Evolutionary conservation across 2,888 invertebrate genomes (phyloP), one percentile per base, ranked within the genome.

Genomic region (Caenorhabditis sp.): DNA sequence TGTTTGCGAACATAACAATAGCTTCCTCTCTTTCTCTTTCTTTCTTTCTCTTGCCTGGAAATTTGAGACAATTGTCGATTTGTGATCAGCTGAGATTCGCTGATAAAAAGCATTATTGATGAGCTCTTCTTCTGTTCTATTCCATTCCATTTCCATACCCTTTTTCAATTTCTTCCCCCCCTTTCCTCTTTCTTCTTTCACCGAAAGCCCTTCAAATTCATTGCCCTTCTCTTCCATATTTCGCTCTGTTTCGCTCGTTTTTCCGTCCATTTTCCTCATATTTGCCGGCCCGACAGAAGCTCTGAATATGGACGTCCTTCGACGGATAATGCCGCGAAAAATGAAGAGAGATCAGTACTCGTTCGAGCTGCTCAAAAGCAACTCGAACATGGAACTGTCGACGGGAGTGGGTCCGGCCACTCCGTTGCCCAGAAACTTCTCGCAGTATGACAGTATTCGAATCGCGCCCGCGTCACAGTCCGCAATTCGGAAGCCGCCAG

Each of bases 321-420:
- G 81, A 5, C 62, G 75, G 37, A 70, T 81, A 6, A 68, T 79
- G 45, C 79, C 81, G 11, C 72, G 79, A 8, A 66, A 73, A 50
- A 71, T 74, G 65, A 70, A 72, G 22, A 66, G 83, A 8, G 81
- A 81, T 32, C 78, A 81, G 46, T 83, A 81, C 32, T 78, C 79
- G 50, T 83, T 83, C 59, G 81, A 81, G 43, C 45, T 83, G 55
- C 66, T 83, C 17, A 78, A 78, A 32, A 59, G 59, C 53, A 63
- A 45, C 20, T 80, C 80, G 15, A 76, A 77, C 24, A 74, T 74
- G 17, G 79, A 79, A 45, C 45, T 79, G 27, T 71, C 73, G 26
- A 55, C 68, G 37, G 66, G 61, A 11, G 58, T 55, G 17, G 48
- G 71, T 24, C 56, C 59, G n/a, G 45, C 35, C 17, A 65, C 74